Conservation (phyloP, 2,113 vertebrate genomes). For the Holacanthus passer region DNA sequence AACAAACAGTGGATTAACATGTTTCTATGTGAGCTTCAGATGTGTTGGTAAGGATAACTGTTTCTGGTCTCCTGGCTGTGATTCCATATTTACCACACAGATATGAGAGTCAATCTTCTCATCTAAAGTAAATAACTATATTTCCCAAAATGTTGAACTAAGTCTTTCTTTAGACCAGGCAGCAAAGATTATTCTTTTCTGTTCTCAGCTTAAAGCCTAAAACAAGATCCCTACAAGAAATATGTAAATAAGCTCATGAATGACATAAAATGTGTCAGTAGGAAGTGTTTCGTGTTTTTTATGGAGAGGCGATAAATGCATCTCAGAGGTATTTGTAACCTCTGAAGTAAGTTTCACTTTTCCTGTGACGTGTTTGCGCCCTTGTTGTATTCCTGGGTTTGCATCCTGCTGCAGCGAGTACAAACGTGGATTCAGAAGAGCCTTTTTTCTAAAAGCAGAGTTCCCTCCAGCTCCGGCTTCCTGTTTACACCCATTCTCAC, state of each 20-base stretch:
- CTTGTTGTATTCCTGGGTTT: slow-evolving; percentile 69
- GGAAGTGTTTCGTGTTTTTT: slow-evolving; percentile 22
- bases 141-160: background rate
- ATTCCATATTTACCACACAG: too few species aligned
- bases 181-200: background rate
- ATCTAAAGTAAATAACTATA: too few species aligned
- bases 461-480: slow-evolving; percentile 51
- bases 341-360: slow-evolving; percentile 62
- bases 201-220: background rate
- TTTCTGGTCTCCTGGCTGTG: too few species aligned
- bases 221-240: background rate
- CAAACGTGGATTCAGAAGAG: slow-evolving; percentile 73
- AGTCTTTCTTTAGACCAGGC: background rate
- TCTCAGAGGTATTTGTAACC: slow-evolving; percentile 27
- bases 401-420: slow-evolving; percentile 68
- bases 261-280: slow-evolving; percentile 1
- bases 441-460: slow-evolving; percentile 68
- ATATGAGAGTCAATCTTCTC: too few species aligned
- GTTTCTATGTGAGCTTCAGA: too few species aligned
- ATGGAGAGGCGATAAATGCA: background rate
- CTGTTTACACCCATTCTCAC: slow-evolving; percentile 65
- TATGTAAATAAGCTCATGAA: background rate
- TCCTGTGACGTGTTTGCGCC: slow-evolving; percentile 51
- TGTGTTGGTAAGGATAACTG: too few species aligned
- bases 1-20: too few species aligned